Evolutionary conservation across 2,113 vertebrate genomes (phyloP), one percentile per base, ranked within the genome.

Genomic region (Scalopus aquaticus): DNA sequence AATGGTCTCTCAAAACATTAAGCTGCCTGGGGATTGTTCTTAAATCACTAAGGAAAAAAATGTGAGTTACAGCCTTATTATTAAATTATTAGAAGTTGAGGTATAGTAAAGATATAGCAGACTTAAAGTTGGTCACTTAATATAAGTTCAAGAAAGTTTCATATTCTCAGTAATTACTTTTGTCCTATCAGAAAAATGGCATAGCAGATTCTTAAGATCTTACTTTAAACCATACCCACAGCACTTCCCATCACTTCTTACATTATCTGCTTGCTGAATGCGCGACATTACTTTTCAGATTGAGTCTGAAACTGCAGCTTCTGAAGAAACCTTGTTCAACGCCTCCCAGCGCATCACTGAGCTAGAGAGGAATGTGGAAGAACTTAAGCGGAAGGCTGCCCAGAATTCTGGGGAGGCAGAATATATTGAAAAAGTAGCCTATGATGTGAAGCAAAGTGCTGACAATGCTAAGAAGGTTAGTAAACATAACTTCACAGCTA

Each of bases 271-370:
- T 56, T 54, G 20, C n/a, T 74, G 49, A 19, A 73, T 83, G 46
- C 42, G 0, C 28, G 64, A 51, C 42, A 24, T 62, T 88, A 5
- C 19, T 56, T 95, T 96, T 69, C 96, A 99, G 99, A 99, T 99
- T 94, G 98, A 99, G 96, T 99, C 98, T 2, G 99, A 99, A 97
- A 99, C 99, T 0, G 98, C 98, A 19, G 98, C 99, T 54, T 99
- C 99, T 9, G 99, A 99, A 97, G 97, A 99, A 96, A 99, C 98
- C 3, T 93, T 99, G 88, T 98, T 97, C 94, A 99, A 99, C 0
- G 99, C 99, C 39, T 99, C 99, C 20, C 97, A 98, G 95, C 98
- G 99, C 76, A 98, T 99, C 69, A 98, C 98, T 11, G 98, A 98
- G 65, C 98, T 99, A 0, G 99, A 99, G 86, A 98, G 85, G 54